phyloP scores from a whole-genome alignment of 2,113 vertebrate genomes.

The Seriola aureovittata region DNA sequence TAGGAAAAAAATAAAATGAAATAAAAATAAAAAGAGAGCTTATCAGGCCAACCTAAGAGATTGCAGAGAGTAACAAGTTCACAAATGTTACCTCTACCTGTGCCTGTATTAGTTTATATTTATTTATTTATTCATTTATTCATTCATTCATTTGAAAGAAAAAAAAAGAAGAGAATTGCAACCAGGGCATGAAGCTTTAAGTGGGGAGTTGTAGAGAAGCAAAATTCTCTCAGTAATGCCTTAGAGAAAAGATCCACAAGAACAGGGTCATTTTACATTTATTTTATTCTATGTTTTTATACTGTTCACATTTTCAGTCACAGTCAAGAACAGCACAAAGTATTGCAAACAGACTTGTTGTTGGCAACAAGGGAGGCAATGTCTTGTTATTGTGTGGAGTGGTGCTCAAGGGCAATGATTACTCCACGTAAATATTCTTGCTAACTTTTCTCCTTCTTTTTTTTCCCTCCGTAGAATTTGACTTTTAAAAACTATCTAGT shows the following conservation, averaged over 20 bases:
- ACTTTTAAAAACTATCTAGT: not conserved
- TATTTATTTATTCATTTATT: not conserved
- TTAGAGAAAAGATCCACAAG: not conserved
- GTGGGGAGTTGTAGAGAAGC: not conserved
- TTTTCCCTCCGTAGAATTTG: not conserved
- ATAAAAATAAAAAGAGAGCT: not conserved
- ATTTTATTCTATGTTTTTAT: not conserved
- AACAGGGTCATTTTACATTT: not conserved
- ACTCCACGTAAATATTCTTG: not conserved
- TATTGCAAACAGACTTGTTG: not conserved
- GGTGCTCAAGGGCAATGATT: constrained; percentile 23
- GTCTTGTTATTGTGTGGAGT: not conserved
- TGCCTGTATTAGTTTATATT: not conserved
- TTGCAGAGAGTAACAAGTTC: not conserved
- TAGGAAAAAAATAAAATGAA: not conserved
- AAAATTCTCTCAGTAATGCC: not conserved
- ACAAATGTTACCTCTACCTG: not conserved
- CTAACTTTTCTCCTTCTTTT: not conserved
- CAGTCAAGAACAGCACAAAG: not conserved
- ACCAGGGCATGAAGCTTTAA: not conserved
- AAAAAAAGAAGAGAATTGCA: not conserved
- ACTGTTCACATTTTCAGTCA: not conserved
- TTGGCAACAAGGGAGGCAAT: not conserved
- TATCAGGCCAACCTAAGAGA: not conserved
- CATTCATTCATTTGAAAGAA: not conserved